A percentile compares a stretch with the other conserved stretches of the same genome.
Conservation (phyloP, 2,888 invertebrate genomes). For the Trachelus tabidus region DNA sequence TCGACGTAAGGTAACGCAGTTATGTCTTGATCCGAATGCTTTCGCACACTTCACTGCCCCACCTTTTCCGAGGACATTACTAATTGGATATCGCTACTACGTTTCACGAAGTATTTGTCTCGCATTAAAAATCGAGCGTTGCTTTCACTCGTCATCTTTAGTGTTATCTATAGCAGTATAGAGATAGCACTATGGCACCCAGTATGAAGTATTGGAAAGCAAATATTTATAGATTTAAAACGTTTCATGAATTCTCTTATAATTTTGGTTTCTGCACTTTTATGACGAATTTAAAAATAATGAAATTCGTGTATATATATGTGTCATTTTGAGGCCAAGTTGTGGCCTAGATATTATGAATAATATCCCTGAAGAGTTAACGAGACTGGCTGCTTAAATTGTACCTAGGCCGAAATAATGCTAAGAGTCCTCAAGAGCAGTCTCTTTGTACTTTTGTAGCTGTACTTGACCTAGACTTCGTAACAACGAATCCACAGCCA, state of each 20-base stretch:
- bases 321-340: background rate
- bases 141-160: background rate
- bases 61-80: slow-evolving; percentile 11
- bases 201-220: background rate
- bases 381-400: background rate
- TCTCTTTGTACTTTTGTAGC: background rate
- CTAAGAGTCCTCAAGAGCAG: background rate
- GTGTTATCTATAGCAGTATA: background rate
- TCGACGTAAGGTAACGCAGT: slow-evolving; percentile 22
- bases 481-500: background rate
- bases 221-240: background rate
- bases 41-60: slow-evolving; percentile 24
- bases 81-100: background rate
- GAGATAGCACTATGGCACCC: background rate
- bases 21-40: background rate
- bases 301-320: background rate
- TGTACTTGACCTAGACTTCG: slow-evolving; percentile 8
- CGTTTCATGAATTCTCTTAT: background rate
- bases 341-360: background rate
- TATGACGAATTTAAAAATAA: background rate
- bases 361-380: background rate
- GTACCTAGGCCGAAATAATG: background rate
- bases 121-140: background rate
- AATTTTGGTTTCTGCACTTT: background rate
- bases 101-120: background rate